A percentile compares a stretch with the other conserved stretches of the same genome.
phyloP scores from a whole-genome alignment of 2,888 invertebrate genomes.

The Himalopsyche kuldschensis region DNA sequence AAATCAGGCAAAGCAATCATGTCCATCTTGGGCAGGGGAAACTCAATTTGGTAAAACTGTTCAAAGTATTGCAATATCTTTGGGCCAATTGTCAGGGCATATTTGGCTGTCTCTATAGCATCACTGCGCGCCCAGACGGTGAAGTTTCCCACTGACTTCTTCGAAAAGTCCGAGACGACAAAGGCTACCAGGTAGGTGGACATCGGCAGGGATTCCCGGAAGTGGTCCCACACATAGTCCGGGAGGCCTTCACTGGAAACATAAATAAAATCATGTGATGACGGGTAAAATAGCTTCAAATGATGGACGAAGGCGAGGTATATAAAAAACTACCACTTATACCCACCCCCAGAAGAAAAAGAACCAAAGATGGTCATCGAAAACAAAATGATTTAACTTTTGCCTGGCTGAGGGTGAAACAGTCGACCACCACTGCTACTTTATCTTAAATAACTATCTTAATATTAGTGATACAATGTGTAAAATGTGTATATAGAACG shows the following conservation, averaged over 20 bases:
- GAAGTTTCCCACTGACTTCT: conserved; percentile 61
- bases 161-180: conserved; percentile 75
- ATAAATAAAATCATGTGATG: background rate
- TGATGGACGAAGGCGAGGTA: no score
- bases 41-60: conserved; percentile 73
- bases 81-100: conserved; percentile 76
- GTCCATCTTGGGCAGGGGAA: conserved; percentile 81
- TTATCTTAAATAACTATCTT: no score
- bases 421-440: no score
- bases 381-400: no score
- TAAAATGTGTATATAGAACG: no score
- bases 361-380: no score
- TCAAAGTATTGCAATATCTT: conserved; percentile 71
- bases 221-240: conserved; percentile 77
- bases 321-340: no score
- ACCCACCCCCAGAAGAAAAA: no score
- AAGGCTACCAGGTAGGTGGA: conserved; percentile 89
- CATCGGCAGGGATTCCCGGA: conserved; percentile 78
- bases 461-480: no score
- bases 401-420: no score
- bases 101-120: conserved; percentile 71
- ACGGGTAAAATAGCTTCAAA: no score
- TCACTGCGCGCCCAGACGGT: conserved; percentile 72
- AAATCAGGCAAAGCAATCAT: conserved; percentile 94
- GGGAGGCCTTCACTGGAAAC: conserved; percentile 57